Base-by-base conservation (phyloP, 1,140 invertebrate species). In the Drosophila bocqueti region DNA sequence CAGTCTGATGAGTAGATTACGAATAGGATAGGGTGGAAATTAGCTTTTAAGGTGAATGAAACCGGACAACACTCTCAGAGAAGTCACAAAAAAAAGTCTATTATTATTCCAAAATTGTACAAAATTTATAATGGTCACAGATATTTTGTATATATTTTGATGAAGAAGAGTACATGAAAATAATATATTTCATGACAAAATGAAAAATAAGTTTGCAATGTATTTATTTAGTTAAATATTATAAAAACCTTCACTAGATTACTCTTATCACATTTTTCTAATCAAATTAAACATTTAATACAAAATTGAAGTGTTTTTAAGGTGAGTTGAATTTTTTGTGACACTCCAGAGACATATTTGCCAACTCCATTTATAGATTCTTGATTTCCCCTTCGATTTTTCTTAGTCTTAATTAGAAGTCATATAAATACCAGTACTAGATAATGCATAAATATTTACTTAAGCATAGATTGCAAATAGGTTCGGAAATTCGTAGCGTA, bases 1-100 rank as follows among this genome's bases (percentile, higher is more conserved):
- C 85, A 87, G 84, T 87, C 84, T 84, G 74, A 54, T 66, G 47
- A 87, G 75, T 64, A 76, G 64, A 77, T 76, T 79, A 76, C 43
- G 63, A 75, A 29, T 63, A 50, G 40, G 47, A 79, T 42, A 65
- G 45, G 21, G 38, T n/a, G 26, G 10, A 66, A 66, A 26, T 42
- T 4, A 67, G 45, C 18, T 47, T 26, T 18, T 15, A 45, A 45
- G 24, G 26, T 16, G 40, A 68, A 24, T 68, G 67, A 71, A 69
- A 68, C 67, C 67, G 11, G 13, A 16, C 52, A 38, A 55, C 15
- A 55, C 18, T 50, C 36, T 65, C 4, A 58, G 8, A 16, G 36
- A 10, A 16, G 29, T 36, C 46, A 36, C 18, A 36, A 21, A 49
- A 43, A 43, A n/a, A 34, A 31, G 8, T 8, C 3, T 42, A 18